These are phyloP conservation scores for Callinectes sapidus DNA, from an alignment of 2,888 invertebrate genomes.

Conservation along the genomic window DNA sequence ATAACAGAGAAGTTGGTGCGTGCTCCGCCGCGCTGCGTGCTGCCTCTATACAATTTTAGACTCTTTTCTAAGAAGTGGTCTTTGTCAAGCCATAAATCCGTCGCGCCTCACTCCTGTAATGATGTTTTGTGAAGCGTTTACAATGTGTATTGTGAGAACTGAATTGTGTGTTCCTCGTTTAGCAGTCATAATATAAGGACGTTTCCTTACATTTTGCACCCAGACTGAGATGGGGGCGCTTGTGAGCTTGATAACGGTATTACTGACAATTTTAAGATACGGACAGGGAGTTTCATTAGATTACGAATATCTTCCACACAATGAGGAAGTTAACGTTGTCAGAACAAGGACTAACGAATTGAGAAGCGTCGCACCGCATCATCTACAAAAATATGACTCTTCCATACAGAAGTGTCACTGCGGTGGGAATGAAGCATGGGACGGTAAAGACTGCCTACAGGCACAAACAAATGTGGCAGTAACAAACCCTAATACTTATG, in stretches of 20 bases:
- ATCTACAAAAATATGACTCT: not conserved
- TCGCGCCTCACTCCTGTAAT: not conserved
- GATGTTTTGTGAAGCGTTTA: not conserved
- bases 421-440: not conserved
- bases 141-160: not conserved
- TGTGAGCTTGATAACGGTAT: not conserved
- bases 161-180: not conserved
- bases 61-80: not conserved
- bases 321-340: not conserved
- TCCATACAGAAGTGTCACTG: not conserved
- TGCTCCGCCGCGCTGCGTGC: not conserved
- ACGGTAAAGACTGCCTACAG: not conserved
- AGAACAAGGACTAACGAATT: not conserved
- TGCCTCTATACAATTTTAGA: not conserved
- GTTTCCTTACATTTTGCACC: not conserved
- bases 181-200: not conserved
- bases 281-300: not conserved
- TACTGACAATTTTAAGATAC: not conserved
- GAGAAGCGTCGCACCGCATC: not conserved
- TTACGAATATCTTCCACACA: slow-evolving; percentile 16
- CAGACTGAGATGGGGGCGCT: not conserved
- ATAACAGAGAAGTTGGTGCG: not conserved
- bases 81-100: not conserved
- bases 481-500: not conserved
- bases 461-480: not conserved